A percentile compares a stretch with the other conserved stretches of the same genome.
Evolutionary conservation across 2,113 vertebrate species (phyloP).

Genomic region (Caretta caretta): DNA sequence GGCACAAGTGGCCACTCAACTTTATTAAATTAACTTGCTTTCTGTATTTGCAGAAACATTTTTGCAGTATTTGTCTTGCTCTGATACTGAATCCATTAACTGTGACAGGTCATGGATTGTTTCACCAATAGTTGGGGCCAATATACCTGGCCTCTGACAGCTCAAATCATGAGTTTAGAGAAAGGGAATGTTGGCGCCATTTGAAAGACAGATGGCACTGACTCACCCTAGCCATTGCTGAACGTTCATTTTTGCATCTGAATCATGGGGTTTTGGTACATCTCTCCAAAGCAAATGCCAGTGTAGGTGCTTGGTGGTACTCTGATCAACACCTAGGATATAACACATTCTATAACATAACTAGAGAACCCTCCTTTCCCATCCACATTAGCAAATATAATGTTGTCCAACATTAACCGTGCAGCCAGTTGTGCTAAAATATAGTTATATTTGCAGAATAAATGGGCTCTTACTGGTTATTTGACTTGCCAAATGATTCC

Average conservation of each 20-base stretch:
- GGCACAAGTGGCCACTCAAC: not conserved
- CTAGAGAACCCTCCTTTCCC: not conserved
- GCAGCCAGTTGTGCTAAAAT: not conserved
- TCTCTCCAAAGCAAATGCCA: fast-evolving
- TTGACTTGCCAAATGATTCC: not conserved
- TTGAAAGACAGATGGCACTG: not conserved
- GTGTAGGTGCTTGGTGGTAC: not conserved
- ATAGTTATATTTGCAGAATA: not conserved
- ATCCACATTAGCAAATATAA: not conserved
- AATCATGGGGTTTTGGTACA: not conserved
- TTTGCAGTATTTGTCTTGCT: not conserved
- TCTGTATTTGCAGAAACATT: not conserved
- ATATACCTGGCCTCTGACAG: not conserved
- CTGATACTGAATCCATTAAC: not conserved
- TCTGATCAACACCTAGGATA: not conserved
- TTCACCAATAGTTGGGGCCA: not conserved
- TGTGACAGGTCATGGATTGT: not conserved
- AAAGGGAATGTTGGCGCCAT: not conserved
- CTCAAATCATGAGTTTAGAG: not conserved
- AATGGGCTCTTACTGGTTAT: not conserved
- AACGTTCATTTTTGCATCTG: not conserved
- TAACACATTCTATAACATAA: not conserved
- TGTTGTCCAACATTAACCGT: not conserved
- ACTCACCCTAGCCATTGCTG: not conserved
- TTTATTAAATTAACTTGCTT: not conserved